Evolutionary conservation across 2,113 vertebrate genomes (phyloP), one percentile per base, ranked within the genome.

Genomic region (Trichomycterus rosablanca): DNA sequence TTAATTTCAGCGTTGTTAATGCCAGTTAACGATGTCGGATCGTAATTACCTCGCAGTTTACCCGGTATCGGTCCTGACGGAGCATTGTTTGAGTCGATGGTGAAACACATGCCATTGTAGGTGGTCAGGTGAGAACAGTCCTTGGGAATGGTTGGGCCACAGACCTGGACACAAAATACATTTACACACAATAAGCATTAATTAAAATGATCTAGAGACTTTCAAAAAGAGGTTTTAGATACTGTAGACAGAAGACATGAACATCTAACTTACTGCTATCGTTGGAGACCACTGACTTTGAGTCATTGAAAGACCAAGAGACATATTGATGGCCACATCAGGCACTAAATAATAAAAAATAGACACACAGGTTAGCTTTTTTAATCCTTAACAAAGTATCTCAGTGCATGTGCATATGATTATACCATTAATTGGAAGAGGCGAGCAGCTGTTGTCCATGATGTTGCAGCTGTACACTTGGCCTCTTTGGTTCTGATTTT

Each of bases 121-220:
- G 74, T 73, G 40, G 82, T 87, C 63, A 81, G 75, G 15, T 66
- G 67, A 48, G 4, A 32, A 54, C 84, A 87, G 9, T 79, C 74
- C 32, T 73, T 84, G 18, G 82, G 75, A 48, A 86, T 81, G 22
- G 83, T 84, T 37, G 86, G 80, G 10, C 82, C 84, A 68, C 87
- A 88, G 2, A 58, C 74, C 87, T 87, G 51, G 59, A 42, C 20
- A 39, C 37, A n/a, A n/a, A n/a, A n/a, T n/a, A n/a, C n/a, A n/a
- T n/a, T n/a, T n/a, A n/a, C n/a, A n/a, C n/a, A n/a, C n/a, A n/a
- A n/a, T n/a, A n/a, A n/a, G n/a, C n/a, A n/a, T n/a, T n/a, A n/a
- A n/a, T n/a, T n/a, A n/a, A n/a, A n/a, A n/a, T n/a, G n/a, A n/a
- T n/a, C n/a, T n/a, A n/a, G n/a, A n/a, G n/a, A n/a, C n/a, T n/a